Conservation (phyloP, 2,113 vertebrate species). For the Herpetotheres cachinnans region DNA sequence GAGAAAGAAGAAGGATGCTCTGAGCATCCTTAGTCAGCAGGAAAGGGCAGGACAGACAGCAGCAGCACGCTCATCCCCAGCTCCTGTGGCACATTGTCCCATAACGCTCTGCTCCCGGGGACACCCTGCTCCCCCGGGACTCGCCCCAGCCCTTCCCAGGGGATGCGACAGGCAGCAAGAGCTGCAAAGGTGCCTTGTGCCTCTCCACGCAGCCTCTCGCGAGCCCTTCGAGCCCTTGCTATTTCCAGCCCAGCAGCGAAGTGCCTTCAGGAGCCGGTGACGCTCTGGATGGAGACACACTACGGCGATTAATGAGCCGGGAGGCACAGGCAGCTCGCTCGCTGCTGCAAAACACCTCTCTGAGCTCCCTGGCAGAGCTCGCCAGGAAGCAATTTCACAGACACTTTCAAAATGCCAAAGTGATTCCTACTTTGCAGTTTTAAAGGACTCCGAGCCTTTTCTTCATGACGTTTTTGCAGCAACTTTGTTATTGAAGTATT, state of each 20-base stretch:
- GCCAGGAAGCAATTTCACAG: not conserved
- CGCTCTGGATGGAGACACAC: fast-evolving
- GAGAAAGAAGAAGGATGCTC: not conserved
- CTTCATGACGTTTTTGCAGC: not conserved
- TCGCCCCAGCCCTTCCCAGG: not conserved
- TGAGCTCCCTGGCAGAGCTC: not conserved
- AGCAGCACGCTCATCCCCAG: not conserved
- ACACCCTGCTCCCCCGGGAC: not conserved
- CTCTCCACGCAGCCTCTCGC: not conserved
- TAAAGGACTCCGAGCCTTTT: not conserved
- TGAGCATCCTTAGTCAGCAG: not conserved
- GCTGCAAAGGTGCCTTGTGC: not conserved
- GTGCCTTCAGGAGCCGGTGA: fast-evolving
- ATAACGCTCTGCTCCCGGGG: fast-evolving
- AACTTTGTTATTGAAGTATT: not conserved
- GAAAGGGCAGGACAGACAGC: not conserved
- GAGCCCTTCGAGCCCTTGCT: fast-evolving
- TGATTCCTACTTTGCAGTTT: not conserved
- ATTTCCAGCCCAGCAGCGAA: not conserved
- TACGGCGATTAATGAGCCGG: fast-evolving
- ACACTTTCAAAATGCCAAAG: not conserved
- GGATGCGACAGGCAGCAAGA: not conserved
- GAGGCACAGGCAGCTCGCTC: not conserved
- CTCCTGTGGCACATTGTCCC: fast-evolving
- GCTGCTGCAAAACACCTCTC: not conserved